Base-by-base conservation (phyloP, 2,888 invertebrate genomes). In the Macrophya alboannulata region DNA sequence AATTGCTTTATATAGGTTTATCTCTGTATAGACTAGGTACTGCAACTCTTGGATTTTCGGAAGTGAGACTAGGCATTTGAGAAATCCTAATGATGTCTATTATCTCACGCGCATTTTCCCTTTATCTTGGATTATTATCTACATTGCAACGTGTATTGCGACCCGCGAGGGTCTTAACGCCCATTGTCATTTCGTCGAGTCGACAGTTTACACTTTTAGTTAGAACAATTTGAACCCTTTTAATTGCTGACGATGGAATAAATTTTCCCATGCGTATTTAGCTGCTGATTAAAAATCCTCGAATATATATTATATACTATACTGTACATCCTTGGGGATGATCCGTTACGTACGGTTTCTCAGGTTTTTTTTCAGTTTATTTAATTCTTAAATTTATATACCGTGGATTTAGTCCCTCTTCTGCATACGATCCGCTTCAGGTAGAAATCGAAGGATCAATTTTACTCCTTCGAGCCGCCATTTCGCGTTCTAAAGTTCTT, bases 171-270 rank as follows among this genome's bases (percentile, higher is more conserved):
- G 68, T 37, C 31, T 37, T 68, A 68, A 10, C 37, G 31, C 68
- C 68, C 31, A 68, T 25, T 37, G 68, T 68, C 31, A 74, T 74
- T 74, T 74, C 74, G 21, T 45, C 45, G 45, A 74, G 43, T 74
- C 74, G 43, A 48, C 74, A 74, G 45, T 74, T 74, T 45, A 68
- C 68, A 37, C 68, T 68, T 37, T 37, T 17, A 37, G 68, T 68
- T 37, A 15, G 45, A 74, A 55, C 51, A 77, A 55, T 77, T 77
- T 77, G 12, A 74, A 72, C 71, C 71, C 71, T 40, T 40, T 40
- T 72, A 37, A 43, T 43, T 43, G 40, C 71, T 10, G 37, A 72
- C 6, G 43, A 43, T n/a, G 37, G 40, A 72, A 72, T 72, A 40
- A 37, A 40, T 40, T 72, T 72, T 43, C 40, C 40, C 31, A 40